Conservation (phyloP, 2,888 invertebrate genomes). For the Acronicta leporina region DNA sequence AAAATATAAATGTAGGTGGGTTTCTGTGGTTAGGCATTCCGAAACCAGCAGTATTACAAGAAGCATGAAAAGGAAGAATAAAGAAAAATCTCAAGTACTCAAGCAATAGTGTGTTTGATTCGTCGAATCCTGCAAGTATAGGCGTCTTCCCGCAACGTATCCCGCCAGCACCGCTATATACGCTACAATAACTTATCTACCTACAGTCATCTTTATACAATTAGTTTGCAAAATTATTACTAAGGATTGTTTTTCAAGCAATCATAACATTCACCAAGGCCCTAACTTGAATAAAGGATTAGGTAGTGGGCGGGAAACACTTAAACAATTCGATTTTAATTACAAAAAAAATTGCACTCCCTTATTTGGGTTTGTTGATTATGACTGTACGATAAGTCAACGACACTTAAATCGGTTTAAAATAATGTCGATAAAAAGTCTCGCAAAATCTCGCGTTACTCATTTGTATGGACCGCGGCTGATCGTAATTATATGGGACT, state of each 20-base stretch:
- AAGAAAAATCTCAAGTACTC: too few species aligned
- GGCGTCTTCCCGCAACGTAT: too few species aligned
- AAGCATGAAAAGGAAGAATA: too few species aligned
- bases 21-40: too few species aligned
- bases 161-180: too few species aligned
- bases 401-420: constrained; percentile 38
- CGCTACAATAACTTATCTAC: constrained; percentile 35
- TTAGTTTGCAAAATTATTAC: constrained; percentile 37
- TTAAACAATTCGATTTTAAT: constrained; percentile 41
- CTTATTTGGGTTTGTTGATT: constrained; percentile 33
- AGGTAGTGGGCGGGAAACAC: constrained; percentile 45
- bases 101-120: too few species aligned
- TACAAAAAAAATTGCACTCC: constrained; percentile 31
- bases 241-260: constrained; percentile 29
- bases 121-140: too few species aligned
- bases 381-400: constrained; percentile 40
- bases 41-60: too few species aligned
- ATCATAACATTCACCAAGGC: constrained; percentile 17
- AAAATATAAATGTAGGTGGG: too few species aligned
- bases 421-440: constrained; percentile 39
- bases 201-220: constrained; percentile 33
- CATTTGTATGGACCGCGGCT: constrained; percentile 49
- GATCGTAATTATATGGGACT: constrained; percentile 64
- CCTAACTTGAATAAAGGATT: constrained; percentile 45
- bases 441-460: constrained; percentile 33